Conservation (phyloP, 2,888 invertebrate genomes). For the Cataglyphis cursor region DNA sequence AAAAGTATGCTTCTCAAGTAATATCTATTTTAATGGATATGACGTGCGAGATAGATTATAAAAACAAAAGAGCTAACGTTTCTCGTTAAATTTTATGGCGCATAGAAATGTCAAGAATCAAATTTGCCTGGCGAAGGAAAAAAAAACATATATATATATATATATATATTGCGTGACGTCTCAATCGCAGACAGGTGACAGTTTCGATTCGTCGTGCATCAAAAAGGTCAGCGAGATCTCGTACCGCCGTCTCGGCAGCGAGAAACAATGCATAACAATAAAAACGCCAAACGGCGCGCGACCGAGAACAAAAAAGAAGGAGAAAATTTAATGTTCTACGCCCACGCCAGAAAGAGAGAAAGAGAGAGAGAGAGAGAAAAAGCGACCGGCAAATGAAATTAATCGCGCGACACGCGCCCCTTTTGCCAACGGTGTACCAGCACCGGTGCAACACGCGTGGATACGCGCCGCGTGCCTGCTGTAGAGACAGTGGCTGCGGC, state of each 20-base stretch:
- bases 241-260: constrained; percentile 12
- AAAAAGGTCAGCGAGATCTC: constrained; percentile 39
- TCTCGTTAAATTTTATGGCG: neutral
- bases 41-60: neutral
- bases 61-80: neutral
- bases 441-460: constrained; percentile 43
- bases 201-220: constrained; percentile 24
- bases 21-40: neutral
- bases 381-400: constrained; percentile 64
- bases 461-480: constrained; percentile 37
- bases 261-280: constrained; percentile 38
- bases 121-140: neutral
- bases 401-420: constrained; percentile 65
- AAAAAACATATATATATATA: neutral
- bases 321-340: constrained; percentile 47
- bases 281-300: constrained; percentile 22
- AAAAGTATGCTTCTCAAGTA: neutral
- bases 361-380: neutral
- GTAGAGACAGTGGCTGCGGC: constrained; percentile 53
- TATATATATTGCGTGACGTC: constrained; percentile 8
- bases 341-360: constrained; percentile 17
- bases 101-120: constrained; percentile 11
- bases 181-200: constrained; percentile 29
- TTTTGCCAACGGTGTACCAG: constrained; percentile 53
- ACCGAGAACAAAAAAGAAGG: constrained; percentile 13